Percentiles rank a stretch among this genome's conserved stretches.
Conservation (phyloP, 2,113 vertebrate genomes). For the Gallinago jamesoni region DNA sequence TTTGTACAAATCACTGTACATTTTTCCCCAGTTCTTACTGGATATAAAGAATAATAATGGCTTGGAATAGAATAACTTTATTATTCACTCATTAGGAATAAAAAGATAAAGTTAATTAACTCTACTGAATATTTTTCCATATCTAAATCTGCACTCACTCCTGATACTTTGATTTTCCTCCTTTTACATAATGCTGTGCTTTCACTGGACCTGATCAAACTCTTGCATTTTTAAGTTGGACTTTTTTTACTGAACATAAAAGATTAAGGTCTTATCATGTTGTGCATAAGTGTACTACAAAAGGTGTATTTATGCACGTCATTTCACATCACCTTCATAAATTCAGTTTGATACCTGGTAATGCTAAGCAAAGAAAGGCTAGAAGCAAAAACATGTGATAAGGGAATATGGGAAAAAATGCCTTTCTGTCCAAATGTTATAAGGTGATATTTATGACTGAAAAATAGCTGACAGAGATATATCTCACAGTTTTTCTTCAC, state of each 20-base stretch:
- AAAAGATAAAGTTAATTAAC: background rate
- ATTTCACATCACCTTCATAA: background rate
- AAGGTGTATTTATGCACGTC: background rate
- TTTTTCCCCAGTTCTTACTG: background rate
- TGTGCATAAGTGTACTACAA: background rate
- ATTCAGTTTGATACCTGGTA: background rate
- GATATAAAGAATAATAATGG: background rate
- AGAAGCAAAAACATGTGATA: background rate
- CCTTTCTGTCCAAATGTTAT: background rate
- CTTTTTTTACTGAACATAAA: background rate
- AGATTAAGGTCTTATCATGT: background rate
- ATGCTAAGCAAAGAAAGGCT: background rate
- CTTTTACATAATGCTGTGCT: background rate
- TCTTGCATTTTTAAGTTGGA: background rate
- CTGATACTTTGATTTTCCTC: background rate
- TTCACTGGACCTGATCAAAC: background rate
- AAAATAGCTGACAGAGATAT: constrained; percentile 35
- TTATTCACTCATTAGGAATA: background rate
- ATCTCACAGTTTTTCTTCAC: constrained; percentile 43
- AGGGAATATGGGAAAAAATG: background rate
- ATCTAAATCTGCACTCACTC: background rate
- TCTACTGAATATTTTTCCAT: background rate
- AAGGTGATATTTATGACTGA: constrained; percentile 60
- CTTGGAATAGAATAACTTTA: background rate
- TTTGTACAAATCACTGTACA: background rate